These are phyloP conservation scores for Platichthys flesus DNA, from an alignment of 2,113 vertebrate species.

Conservation along the genomic window DNA sequence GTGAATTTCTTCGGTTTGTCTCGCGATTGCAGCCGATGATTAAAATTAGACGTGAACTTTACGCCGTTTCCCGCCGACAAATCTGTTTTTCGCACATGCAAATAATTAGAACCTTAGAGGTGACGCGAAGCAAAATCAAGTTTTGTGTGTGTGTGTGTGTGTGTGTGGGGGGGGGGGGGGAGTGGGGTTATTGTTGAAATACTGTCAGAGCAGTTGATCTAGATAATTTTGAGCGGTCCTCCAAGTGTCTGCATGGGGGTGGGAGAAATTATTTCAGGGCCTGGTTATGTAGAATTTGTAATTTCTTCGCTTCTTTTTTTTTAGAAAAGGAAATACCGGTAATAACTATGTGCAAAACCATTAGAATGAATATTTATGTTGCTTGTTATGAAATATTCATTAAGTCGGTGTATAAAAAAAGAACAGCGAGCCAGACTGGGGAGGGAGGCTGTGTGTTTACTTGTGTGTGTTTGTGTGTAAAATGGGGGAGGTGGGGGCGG, in stretches of 20 bases:
- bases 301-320: slow-evolving; percentile 85
- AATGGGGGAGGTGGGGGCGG: slow-evolving; percentile 77
- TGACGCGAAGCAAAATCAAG: slow-evolving; percentile 20
- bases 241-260: slow-evolving; percentile 38
- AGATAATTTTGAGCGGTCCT: slow-evolving; percentile 46
- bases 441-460: slow-evolving; percentile 67
- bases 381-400: slow-evolving; percentile 99
- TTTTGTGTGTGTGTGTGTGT: slow-evolving; percentile 5
- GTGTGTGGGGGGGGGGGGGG: no score
- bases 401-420: slow-evolving; percentile 85
- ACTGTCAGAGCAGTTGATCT: slow-evolving; percentile 60
- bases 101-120: slow-evolving; percentile 33
- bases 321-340: slow-evolving; percentile 86
- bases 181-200: slow-evolving; percentile 32
- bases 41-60: slow-evolving; percentile 59
- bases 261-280: slow-evolving; percentile 74
- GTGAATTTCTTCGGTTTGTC: slow-evolving; percentile 50
- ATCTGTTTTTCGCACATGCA: slow-evolving; percentile 29
- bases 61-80: slow-evolving; percentile 25
- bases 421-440: slow-evolving; percentile 70
- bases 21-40: slow-evolving; percentile 52
- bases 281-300: slow-evolving; percentile 92
- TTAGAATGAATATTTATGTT: slow-evolving; percentile 99
- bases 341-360: slow-evolving; percentile 98
- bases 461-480: slow-evolving; percentile 68